Evolutionary conservation across 2,797 vertebrate genomes (phyloP), one percentile per base, ranked within the genome.

Genomic region (Eidolon dupreanum): DNA sequence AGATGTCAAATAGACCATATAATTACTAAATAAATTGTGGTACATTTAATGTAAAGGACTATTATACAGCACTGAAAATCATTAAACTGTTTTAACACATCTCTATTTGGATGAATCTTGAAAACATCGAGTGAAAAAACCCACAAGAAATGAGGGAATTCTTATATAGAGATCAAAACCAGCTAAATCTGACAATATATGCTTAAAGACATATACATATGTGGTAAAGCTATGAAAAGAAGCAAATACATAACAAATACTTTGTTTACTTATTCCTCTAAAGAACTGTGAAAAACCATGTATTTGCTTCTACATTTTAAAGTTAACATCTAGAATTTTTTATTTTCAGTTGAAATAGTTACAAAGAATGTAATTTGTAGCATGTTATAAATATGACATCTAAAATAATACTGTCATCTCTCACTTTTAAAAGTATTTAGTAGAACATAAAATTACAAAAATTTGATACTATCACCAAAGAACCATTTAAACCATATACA

Each of bases 241-340:
- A 87, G 83, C 3, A 79, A 79, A 53, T 57, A 41, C 41, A 49
- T 57, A 91, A 13, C 12, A 74, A 86, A 55, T 33, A 43, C 26
- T 81, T 28, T 90, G 55, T 51, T 73, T 9, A 36, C 8, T 41
- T 90, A 51, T n/a, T 65, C 11, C 59, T 12, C 5, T 74, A 68
- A 82, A 68, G 28, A 87, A 82, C 68, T 75, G 90, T 93, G 74
- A 68, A 66, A 95, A 96, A n/a, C 15, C 8, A 28, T 46, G 31
- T 73, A 82, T 74, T 85, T 86, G 15, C 17, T 68, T 19, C 51
- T 59, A 36, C 41, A 43, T 92, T 33, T 82, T 20, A 81, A 84
- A 91, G 8, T 81, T 33, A 88, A 92, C n/a, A 68, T 51, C 12
- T 61, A 92, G 33, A 68, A 15, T 8, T 28, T 88, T 89, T 78